These are phyloP conservation scores for Oligia latruncula DNA, from an alignment of 2,888 invertebrate genomes.

Conservation along the genomic window DNA sequence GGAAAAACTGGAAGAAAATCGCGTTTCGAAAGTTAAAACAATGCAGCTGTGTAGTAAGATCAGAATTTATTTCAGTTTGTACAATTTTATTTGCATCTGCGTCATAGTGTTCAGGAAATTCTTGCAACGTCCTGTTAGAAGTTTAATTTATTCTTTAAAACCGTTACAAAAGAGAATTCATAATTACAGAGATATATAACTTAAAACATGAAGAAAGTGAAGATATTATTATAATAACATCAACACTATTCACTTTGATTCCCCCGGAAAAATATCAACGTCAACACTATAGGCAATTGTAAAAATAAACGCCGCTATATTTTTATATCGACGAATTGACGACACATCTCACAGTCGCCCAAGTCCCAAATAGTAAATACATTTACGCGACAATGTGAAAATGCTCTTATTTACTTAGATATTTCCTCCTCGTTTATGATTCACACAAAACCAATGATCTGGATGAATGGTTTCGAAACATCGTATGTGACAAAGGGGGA, in stretches of 20 bases:
- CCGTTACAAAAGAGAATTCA: background rate
- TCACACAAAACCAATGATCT: conserved; percentile 63
- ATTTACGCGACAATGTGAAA: conserved; percentile 36
- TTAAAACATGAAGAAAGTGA: background rate
- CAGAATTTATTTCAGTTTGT: conserved; percentile 24
- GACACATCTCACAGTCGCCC: conserved; percentile 13
- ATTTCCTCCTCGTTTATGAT: conserved; percentile 49
- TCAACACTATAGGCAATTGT: conserved; percentile 24
- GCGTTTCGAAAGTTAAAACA: background rate
- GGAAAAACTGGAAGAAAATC: background rate
- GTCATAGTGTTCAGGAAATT: background rate
- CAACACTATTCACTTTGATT: conserved; percentile 8
- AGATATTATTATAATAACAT: background rate
- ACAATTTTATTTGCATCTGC: conserved; percentile 16
- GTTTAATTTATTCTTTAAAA: background rate
- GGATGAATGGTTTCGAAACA: conserved; percentile 63
- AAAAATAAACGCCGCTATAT: conserved; percentile 35
- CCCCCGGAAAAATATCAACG: conserved; percentile 21
- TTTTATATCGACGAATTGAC: conserved; percentile 41
- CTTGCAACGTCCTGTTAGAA: background rate
- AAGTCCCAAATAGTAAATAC: conserved; percentile 44
- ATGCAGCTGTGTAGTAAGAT: conserved; percentile 11
- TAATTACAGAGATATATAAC: background rate
- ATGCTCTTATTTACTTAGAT: conserved; percentile 48
- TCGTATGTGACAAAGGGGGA: conserved; percentile 52